Evolutionary conservation across 2,113 vertebrate genomes (phyloP).

Genomic region (Nicator chloris): DNA sequence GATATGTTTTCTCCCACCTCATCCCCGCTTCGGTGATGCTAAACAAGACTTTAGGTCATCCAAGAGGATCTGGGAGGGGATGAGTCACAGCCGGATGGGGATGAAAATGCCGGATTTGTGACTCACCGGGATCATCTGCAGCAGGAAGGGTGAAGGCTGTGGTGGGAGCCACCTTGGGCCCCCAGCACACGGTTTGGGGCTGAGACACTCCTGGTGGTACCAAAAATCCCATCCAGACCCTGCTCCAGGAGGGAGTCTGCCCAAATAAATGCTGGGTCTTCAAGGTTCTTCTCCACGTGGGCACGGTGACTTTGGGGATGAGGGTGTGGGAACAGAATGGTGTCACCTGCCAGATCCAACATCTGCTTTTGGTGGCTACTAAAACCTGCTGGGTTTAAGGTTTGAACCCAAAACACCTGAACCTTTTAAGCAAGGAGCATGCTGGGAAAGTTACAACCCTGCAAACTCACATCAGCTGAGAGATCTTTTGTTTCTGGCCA

Average conservation of each 20-base stretch:
- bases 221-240: neutral
- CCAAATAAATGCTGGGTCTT: neutral
- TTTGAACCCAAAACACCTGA: neutral
- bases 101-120: neutral
- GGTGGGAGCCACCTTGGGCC: neutral
- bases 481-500: neutral
- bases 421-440: neutral
- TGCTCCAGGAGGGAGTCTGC: accelerated
- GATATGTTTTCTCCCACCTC: neutral
- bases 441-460: neutral
- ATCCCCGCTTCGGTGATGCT: neutral
- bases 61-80: neutral
- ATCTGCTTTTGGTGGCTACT: neutral
- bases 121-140: neutral
- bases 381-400: neutral
- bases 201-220: neutral
- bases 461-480: neutral
- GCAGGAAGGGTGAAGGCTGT: neutral
- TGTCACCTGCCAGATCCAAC: neutral
- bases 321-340: neutral
- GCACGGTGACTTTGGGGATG: accelerated
- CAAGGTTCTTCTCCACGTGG: neutral
- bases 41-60: neutral
- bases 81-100: neutral
- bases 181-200: neutral